A percentile compares a stretch with the other conserved stretches of the same genome.
These are phyloP conservation scores for Cistogaster globosa DNA, from an alignment of 2,888 invertebrate species.

Conservation along the genomic window DNA sequence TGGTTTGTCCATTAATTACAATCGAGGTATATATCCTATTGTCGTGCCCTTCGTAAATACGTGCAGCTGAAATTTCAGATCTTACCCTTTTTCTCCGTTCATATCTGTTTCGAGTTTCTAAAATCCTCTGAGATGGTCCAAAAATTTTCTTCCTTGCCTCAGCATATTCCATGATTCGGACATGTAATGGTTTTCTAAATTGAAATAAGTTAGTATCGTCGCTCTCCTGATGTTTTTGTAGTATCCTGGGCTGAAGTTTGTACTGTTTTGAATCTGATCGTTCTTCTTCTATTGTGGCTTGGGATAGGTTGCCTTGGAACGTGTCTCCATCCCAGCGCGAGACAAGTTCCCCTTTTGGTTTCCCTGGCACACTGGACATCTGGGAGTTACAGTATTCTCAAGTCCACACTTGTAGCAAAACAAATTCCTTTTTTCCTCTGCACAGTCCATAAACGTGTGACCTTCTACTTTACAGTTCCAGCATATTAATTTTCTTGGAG, in stretches of 20 bases:
- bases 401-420: slow-evolving; percentile 13
- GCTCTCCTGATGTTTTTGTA: background rate
- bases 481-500: background rate
- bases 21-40: background rate
- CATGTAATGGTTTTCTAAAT: too few relatives aligned
- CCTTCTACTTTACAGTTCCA: slow-evolving; percentile 16
- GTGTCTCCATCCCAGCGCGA: background rate
- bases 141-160: background rate
- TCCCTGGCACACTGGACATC: background rate
- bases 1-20: background rate
- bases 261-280: background rate
- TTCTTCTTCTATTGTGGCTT: background rate
- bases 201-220: background rate
- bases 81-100: background rate
- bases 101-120: background rate
- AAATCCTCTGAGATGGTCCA: background rate
- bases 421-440: background rate
- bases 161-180: background rate
- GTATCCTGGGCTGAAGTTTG: background rate
- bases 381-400: background rate
- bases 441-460: background rate
- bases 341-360: background rate
- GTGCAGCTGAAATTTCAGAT: background rate
- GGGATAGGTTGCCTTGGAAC: background rate
- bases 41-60: slow-evolving; percentile 1